Conservation (phyloP, 2,888 invertebrate genomes). For the Nomada fucata region DNA sequence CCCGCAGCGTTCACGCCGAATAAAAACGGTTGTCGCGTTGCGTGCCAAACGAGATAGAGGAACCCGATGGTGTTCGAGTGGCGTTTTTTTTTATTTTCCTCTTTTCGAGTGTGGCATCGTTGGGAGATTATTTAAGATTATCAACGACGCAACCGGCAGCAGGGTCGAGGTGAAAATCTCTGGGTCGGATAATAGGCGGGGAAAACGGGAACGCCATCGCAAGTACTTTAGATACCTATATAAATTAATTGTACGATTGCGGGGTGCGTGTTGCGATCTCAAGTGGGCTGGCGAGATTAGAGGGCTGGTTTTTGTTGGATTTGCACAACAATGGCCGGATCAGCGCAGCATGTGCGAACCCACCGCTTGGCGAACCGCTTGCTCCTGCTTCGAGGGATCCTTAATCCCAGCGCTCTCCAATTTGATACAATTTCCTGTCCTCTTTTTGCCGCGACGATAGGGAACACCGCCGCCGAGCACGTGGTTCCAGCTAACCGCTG, state of each 20-base stretch:
- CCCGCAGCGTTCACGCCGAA: background rate
- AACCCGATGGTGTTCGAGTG: constrained; percentile 30
- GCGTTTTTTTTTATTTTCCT: background rate
- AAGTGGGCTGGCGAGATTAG: constrained; percentile 82
- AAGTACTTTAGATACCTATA: constrained; percentile 79
- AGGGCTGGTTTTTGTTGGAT: constrained; percentile 83
- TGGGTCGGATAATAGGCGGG: constrained; percentile 21
- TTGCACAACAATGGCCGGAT: constrained; percentile 84
- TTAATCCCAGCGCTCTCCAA: constrained; percentile 81
- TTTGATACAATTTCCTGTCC: constrained; percentile 81
- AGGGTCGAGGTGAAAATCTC: constrained; percentile 23
- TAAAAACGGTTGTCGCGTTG: constrained; percentile 1
- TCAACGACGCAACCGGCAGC: constrained; percentile 57
- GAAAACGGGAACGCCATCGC: constrained; percentile 19
- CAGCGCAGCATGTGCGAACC: constrained; percentile 81
- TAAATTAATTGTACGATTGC: constrained; percentile 81
- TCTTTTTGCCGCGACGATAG: constrained; percentile 67
- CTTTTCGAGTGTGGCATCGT: constrained; percentile 34
- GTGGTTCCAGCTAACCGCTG: constrained; percentile 63
- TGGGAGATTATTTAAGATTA: constrained; percentile 68
- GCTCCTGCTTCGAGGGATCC: constrained; percentile 75
- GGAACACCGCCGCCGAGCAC: constrained; percentile 61
- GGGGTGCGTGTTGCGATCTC: constrained; percentile 78
- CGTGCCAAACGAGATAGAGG: background rate
- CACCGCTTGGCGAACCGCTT: constrained; percentile 70